Evolutionary conservation across 2,113 vertebrate genomes (phyloP).

Genomic region (Polyodon spathula): DNA sequence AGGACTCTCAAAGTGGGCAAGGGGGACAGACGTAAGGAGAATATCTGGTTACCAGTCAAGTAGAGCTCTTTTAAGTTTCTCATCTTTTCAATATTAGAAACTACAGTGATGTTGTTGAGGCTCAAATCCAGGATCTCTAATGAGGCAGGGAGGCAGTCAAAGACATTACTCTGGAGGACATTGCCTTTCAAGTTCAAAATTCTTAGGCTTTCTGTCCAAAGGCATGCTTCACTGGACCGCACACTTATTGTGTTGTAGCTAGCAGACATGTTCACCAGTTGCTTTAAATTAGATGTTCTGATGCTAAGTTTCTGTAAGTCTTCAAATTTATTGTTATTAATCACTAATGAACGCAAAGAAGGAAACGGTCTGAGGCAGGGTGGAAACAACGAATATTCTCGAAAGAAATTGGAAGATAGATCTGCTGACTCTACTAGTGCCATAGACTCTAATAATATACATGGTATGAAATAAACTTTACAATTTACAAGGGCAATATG

Average conservation of each 20-base stretch:
- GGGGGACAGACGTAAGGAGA: not conserved
- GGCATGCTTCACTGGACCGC: not conserved
- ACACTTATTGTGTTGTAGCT: not conserved
- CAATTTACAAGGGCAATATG: not conserved
- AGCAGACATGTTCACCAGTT: not conserved
- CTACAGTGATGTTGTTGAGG: slow-evolving; percentile 7
- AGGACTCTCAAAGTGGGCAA: not conserved
- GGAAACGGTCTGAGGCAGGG: slow-evolving; percentile 3
- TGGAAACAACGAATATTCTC: not conserved
- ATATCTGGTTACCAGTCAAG: slow-evolving; percentile 6
- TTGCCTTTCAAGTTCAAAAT: slow-evolving; percentile 7
- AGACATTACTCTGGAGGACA: not conserved
- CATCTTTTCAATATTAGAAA: slow-evolving; percentile 2
- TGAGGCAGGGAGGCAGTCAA: slow-evolving; percentile 5
- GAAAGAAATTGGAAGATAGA: not conserved
- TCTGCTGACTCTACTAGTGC: not conserved
- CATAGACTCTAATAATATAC: not conserved
- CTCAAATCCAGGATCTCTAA: slow-evolving; percentile 8
- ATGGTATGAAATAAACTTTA: slow-evolving; percentile 7
- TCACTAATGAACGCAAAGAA: not conserved
- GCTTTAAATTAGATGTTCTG: not conserved
- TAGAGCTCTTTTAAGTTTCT: not conserved
- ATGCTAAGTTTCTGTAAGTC: not conserved
- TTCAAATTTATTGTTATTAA: slow-evolving; percentile 1
- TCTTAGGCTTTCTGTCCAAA: slow-evolving; percentile 1